A percentile compares a stretch with the other conserved stretches of the same genome.
These are phyloP conservation scores for Halcyon badia DNA, from an alignment of 2,797 vertebrate species.

Conservation along the genomic window DNA sequence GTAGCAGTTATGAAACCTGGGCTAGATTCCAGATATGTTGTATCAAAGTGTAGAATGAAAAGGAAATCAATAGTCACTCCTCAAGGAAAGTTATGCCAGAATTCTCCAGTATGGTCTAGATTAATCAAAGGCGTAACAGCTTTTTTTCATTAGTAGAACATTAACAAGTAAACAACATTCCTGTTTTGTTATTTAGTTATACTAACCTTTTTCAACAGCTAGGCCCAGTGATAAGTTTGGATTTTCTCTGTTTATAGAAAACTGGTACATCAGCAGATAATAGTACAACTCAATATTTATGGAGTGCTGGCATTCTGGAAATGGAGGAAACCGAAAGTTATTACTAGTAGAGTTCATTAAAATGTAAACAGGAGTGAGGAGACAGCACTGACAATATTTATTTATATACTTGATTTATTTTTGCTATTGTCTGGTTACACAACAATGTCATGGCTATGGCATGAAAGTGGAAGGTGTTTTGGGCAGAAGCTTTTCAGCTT, in stretches of 20 bases:
- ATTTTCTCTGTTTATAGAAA: conserved; percentile 72
- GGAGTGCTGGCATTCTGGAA: conserved; percentile 62
- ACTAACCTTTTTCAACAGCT: conserved; percentile 67
- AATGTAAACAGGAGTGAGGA: conserved; percentile 56
- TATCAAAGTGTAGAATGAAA: conserved; percentile 74
- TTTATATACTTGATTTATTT: neutral
- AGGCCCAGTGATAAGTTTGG: conserved; percentile 53
- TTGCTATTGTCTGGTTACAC: conserved; percentile 10
- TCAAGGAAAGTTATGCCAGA: conserved; percentile 43
- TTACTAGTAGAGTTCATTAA: conserved; percentile 38
- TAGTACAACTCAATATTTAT: conserved; percentile 61
- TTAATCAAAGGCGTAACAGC: conserved; percentile 66
- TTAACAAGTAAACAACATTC: conserved; percentile 76
- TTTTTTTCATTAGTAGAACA: conserved; percentile 70
- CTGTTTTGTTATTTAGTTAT: conserved; percentile 70
- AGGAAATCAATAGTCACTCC: conserved; percentile 71
- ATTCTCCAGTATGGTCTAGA: conserved; percentile 2
- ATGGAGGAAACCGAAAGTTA: conserved; percentile 44
- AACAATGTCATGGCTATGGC: neutral
- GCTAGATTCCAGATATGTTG: conserved; percentile 67
- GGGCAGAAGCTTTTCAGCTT: neutral
- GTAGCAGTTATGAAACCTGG: conserved; percentile 60
- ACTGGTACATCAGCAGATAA: conserved; percentile 66
- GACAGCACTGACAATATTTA: neutral
- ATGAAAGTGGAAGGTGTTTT: neutral